These are phyloP conservation scores for Rotaria macrura DNA, from an alignment of 2,888 invertebrate species.

Conservation along the genomic window DNA sequence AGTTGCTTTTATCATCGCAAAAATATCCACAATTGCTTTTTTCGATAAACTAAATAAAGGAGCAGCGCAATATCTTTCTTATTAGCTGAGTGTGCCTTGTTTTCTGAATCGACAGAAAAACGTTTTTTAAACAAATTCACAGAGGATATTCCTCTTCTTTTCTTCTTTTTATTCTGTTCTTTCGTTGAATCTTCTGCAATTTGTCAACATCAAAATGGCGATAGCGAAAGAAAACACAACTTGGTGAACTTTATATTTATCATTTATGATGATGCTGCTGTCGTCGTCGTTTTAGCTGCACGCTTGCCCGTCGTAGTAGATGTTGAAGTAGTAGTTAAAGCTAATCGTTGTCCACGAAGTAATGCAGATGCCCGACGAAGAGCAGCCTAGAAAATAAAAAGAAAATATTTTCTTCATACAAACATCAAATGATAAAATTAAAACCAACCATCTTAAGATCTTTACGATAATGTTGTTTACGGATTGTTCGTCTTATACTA, in stretches of 20 bases:
- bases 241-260: not conserved
- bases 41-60: too few species aligned
- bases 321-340: not conserved
- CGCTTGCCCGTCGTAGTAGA: not conserved
- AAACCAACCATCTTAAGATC: constrained; percentile 62
- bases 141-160: too few species aligned
- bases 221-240: not conserved
- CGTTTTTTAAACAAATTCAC: too few species aligned
- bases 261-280: not conserved
- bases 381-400: constrained; percentile 55
- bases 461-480: constrained; percentile 71
- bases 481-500: constrained; percentile 69
- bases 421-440: not conserved
- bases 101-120: too few species aligned
- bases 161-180: too few species aligned
- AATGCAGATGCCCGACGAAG: constrained; percentile 84
- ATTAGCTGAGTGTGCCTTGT: too few species aligned
- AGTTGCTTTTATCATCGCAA: too few species aligned
- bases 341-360: constrained; percentile 65
- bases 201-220: not conserved
- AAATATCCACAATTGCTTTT: too few species aligned
- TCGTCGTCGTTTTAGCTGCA: not conserved
- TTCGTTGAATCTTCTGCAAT: not conserved
- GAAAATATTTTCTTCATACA: not conserved
- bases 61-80: too few species aligned